phyloP scores from a whole-genome alignment of 2,888 invertebrate genomes.

The Pinctada fucata region DNA sequence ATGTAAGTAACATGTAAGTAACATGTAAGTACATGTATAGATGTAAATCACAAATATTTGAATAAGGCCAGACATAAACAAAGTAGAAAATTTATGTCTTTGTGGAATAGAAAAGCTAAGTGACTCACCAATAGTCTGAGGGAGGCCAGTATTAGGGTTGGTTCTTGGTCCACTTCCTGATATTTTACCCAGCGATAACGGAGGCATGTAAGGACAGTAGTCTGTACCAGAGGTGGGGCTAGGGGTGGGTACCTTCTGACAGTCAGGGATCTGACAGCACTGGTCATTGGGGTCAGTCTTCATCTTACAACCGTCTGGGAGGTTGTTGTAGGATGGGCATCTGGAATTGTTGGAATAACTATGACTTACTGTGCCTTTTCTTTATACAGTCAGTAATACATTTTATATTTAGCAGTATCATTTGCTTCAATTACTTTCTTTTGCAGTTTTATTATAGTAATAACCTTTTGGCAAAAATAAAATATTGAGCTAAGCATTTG shows the following conservation, averaged over 20 bases:
- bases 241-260: slow-evolving; percentile 54
- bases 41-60: too few relatives aligned
- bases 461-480: too few relatives aligned
- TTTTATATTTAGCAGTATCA: not conserved
- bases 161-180: slow-evolving; percentile 51
- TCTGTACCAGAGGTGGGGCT: slow-evolving; percentile 36
- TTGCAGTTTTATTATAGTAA: not conserved
- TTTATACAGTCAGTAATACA: not conserved
- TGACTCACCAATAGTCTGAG: slow-evolving; percentile 48
- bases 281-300: slow-evolving; percentile 54
- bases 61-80: too few relatives aligned
- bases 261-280: slow-evolving; percentile 61
- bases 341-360: slow-evolving; percentile 36
- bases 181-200: slow-evolving; percentile 53
- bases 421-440: not conserved
- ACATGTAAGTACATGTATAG: too few relatives aligned
- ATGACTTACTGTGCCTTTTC: too few relatives aligned
- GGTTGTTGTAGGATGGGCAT: slow-evolving; percentile 61
- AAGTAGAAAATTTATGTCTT: too few relatives aligned
- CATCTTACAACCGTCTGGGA: slow-evolving; percentile 57
- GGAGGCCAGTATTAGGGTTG: slow-evolving; percentile 51
- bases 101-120: too few relatives aligned
- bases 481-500: too few relatives aligned
- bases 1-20: too few relatives aligned
- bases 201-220: slow-evolving; percentile 54